Evolutionary conservation across 2,113 vertebrate genomes (phyloP).

Genomic region (Saguinus imperator): DNA sequence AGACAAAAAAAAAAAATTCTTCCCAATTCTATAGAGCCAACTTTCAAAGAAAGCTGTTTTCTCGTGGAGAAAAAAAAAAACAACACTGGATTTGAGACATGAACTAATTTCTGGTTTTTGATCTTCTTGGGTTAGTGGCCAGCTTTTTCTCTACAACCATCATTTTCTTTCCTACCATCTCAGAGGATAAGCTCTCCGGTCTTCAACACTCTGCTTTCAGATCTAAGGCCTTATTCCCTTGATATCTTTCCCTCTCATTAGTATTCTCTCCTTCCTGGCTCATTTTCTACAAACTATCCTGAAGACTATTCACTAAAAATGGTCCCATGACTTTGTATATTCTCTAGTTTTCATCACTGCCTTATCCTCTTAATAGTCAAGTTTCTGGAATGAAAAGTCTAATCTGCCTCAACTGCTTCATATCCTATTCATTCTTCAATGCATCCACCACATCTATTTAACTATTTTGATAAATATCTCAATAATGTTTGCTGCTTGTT

Average conservation of each 20-base stretch:
- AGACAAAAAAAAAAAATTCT: not conserved
- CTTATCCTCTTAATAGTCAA: not conserved
- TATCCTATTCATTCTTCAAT: not conserved
- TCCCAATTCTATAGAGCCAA: not conserved
- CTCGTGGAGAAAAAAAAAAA: not conserved
- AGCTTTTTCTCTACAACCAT: not conserved
- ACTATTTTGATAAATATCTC: not conserved
- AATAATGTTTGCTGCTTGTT: not conserved
- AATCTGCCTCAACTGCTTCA: not conserved
- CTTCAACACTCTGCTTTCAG: not conserved
- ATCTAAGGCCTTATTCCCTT: not conserved
- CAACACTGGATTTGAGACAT: not conserved
- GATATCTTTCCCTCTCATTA: not conserved
- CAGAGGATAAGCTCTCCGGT: not conserved
- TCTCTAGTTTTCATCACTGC: not conserved
- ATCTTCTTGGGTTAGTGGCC: too few relatives aligned
- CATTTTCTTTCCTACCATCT: not conserved
- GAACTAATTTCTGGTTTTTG: not conserved
- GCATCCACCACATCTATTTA: not conserved
- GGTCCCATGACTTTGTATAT: not conserved
- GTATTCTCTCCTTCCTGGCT: not conserved
- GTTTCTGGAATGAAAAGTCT: not conserved
- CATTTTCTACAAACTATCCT: not conserved
- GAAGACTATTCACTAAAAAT: not conserved
- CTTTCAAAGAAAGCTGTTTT: not conserved